Evolutionary conservation across 2,888 invertebrate genomes (phyloP).

Genomic region (Scaptomyza cyrtandrae): DNA sequence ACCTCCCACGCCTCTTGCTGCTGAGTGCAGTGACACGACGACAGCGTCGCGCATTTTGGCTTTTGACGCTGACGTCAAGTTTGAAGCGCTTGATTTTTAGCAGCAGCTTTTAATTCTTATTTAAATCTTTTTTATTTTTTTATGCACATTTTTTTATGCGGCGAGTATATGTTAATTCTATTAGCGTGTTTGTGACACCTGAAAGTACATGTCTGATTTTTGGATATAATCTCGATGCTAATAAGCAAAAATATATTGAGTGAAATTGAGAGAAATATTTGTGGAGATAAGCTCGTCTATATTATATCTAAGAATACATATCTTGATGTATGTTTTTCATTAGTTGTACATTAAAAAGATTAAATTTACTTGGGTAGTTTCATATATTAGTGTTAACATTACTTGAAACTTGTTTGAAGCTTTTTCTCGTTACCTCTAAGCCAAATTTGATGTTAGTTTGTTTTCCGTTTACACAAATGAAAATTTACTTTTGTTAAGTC

Average conservation of each 20-base stretch:
- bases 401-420: background rate
- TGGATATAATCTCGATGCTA: conserved; percentile 19
- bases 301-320: background rate
- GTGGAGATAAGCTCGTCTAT: no score
- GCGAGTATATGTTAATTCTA: conserved; percentile 51
- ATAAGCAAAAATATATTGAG: conserved; percentile 22
- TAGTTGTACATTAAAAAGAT: no score
- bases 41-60: conserved; percentile 75
- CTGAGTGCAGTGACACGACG: conserved; percentile 75
- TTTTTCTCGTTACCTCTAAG: background rate
- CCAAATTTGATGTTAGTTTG: background rate
- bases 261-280: background rate
- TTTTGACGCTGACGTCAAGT: conserved; percentile 62
- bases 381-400: background rate
- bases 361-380: background rate
- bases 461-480: background rate
- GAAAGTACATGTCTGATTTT: background rate
- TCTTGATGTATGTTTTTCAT: background rate
- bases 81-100: conserved; percentile 73
- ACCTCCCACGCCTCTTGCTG: background rate
- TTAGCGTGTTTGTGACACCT: conserved; percentile 53
- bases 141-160: conserved; percentile 43
- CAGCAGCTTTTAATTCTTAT: conserved; percentile 79
- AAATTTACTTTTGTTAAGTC: background rate
- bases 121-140: conserved; percentile 64